A percentile compares a stretch with the other conserved stretches of the same genome.
phyloP scores from a whole-genome alignment of 2,797 vertebrate genomes.

The Premnoplex brunnescens region DNA sequence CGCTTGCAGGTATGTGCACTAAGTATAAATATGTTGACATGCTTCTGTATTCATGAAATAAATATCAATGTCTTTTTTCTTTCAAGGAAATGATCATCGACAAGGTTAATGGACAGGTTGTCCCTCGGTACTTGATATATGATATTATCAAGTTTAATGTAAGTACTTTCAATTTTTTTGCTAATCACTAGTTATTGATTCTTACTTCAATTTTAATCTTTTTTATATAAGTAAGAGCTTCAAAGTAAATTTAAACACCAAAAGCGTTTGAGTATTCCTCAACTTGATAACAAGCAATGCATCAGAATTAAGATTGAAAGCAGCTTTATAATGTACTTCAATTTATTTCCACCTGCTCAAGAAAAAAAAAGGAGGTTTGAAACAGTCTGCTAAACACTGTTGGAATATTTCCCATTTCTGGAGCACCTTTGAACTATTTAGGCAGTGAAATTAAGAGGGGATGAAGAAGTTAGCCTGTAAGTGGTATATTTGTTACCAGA shows the following conservation, averaged over 20 bases:
- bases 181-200: neutral
- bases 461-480: neutral
- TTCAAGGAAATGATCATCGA: conserved; percentile 98
- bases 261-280: neutral
- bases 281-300: neutral
- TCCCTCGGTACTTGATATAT: conserved; percentile 98
- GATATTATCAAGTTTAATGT: conserved; percentile 99
- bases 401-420: neutral
- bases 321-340: neutral
- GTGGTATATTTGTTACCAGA: neutral
- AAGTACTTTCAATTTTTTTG: conserved; percentile 78
- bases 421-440: neutral
- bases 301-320: neutral
- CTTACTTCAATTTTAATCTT: neutral
- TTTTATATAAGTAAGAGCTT: neutral
- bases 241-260: neutral
- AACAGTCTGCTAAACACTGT: neutral
- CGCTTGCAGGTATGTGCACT: neutral
- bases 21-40: neutral
- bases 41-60: neutral
- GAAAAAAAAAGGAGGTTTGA: neutral
- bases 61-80: conserved; percentile 37
- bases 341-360: neutral
- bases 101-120: conserved; percentile 94
- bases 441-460: neutral